Base-by-base conservation (phyloP, 2,113 vertebrate genomes). In the Larimichthys polyactis region DNA sequence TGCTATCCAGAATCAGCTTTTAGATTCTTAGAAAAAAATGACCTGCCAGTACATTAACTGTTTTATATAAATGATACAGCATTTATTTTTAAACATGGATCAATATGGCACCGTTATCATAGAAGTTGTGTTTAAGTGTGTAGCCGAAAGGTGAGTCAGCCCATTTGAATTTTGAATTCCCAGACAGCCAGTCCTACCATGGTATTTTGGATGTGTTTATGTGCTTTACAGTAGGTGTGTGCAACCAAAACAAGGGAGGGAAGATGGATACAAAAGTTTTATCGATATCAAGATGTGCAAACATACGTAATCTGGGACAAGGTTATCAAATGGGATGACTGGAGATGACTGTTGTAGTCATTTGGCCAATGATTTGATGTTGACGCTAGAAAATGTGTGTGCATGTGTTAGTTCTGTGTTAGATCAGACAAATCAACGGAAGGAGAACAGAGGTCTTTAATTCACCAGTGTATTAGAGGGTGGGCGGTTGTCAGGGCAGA, bases 371-470 rank as follows among this genome's bases (percentile, higher is more conserved):
- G 17, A 66, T 51, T 14, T 59, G 32, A 7, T 75, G 4, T 9
- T 69, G 52, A 27, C 11, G 4, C 48, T 49, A 32, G 14, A 32
- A n/a, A 24, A 22, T 51, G n/a, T 62, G 62, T 66, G 62, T 16
- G 19, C 22, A 36, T 19, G 52, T 19, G 51, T 52, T 17, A 46
- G 14, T 58, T 43, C 36, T 48, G n/a, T 58, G 64, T 80, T 4
- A 3, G n/a, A 49, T 72, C 73, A 65, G 81, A 85, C 40, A 12
- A 62, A 59, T 70, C 17, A 59, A 32, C 15, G 44, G 57, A 57
- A 62, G 60, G 75, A 75, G 79, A 92, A 87, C 75, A 88, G 79
- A 73, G 54, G 75, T 75, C 58, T 63, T 78, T 87, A 84, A 70
- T 73, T 43, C 71, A 69, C 4, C 29, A 72, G 64, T 43, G 22